A percentile compares a stretch with the other conserved stretches of the same genome.
phyloP scores from a whole-genome alignment of 2,888 invertebrate species.

The Tenthredo amoena region DNA sequence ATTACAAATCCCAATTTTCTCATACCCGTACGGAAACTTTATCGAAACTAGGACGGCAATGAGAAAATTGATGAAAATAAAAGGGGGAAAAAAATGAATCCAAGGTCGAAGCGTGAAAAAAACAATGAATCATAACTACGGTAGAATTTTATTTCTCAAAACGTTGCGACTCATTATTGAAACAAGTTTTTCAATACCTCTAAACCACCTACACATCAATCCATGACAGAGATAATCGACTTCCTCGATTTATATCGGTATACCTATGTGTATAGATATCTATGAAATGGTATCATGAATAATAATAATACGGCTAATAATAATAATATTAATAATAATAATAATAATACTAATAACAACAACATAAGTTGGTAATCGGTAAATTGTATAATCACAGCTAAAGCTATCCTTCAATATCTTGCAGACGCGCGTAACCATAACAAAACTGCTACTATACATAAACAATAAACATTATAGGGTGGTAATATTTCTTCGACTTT shows the following conservation, averaged over 20 bases:
- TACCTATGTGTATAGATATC: neutral
- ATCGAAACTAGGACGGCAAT: neutral
- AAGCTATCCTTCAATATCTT: neutral
- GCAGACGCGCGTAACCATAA: neutral
- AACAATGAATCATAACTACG: neutral
- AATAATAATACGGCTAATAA: neutral
- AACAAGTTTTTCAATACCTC: neutral
- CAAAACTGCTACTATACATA: neutral
- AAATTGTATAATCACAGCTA: slow-evolving; percentile 37
- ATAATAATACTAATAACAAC: slow-evolving; percentile 37
- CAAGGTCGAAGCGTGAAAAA: neutral
- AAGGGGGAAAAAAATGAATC: neutral
- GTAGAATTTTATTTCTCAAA: neutral
- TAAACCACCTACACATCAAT: neutral
- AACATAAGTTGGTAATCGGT: slow-evolving; percentile 12
- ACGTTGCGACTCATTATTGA: neutral
- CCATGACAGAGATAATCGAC: neutral
- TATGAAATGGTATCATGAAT: slow-evolving; percentile 3
- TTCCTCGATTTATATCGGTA: neutral
- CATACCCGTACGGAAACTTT: neutral
- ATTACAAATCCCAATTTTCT: neutral
- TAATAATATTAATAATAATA: slow-evolving; percentile 25
- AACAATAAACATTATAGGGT: too few relatives aligned
- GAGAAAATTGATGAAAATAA: neutral
- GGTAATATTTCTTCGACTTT: too few relatives aligned